Evolutionary conservation across 2,797 vertebrate genomes (phyloP).

Genomic region (Rhynchotus rufescens): DNA sequence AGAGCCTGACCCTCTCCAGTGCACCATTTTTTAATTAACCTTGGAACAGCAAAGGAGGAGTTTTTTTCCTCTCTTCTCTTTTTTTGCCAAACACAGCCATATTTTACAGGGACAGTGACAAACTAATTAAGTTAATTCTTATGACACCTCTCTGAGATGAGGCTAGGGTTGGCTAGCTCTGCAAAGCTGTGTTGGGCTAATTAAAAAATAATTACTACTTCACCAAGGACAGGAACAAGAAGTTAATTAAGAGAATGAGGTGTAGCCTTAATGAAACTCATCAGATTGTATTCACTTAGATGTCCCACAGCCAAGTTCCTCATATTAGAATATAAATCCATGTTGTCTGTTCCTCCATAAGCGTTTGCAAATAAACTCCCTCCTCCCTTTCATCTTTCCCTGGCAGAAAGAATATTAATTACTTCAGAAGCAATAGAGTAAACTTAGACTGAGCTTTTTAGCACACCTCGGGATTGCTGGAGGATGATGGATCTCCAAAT

Average conservation of each 20-base stretch:
- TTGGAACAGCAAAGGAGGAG: slow-evolving; percentile 75
- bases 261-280: slow-evolving; percentile 80
- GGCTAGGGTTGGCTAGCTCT: slow-evolving; percentile 78
- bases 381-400: background rate
- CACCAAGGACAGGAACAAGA: slow-evolving; percentile 83
- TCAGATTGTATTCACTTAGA: slow-evolving; percentile 50
- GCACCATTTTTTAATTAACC: slow-evolving; percentile 82
- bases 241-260: slow-evolving; percentile 85
- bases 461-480: background rate
- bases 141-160: slow-evolving; percentile 81
- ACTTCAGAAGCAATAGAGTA: background rate
- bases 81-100: slow-evolving; percentile 72
- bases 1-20: background rate
- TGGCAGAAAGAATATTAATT: background rate
- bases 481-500: background rate
- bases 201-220: slow-evolving; percentile 87
- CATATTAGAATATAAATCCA: slow-evolving; percentile 51
- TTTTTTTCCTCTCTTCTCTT: background rate
- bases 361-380: background rate
- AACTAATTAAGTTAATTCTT: slow-evolving; percentile 87
- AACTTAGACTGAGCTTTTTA: background rate
- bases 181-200: slow-evolving; percentile 75
- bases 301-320: slow-evolving; percentile 59
- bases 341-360: background rate
- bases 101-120: slow-evolving; percentile 82